These are phyloP conservation scores for Pipistrellus kuhlii DNA, from an alignment of 2,797 vertebrate species.

Conservation along the genomic window DNA sequence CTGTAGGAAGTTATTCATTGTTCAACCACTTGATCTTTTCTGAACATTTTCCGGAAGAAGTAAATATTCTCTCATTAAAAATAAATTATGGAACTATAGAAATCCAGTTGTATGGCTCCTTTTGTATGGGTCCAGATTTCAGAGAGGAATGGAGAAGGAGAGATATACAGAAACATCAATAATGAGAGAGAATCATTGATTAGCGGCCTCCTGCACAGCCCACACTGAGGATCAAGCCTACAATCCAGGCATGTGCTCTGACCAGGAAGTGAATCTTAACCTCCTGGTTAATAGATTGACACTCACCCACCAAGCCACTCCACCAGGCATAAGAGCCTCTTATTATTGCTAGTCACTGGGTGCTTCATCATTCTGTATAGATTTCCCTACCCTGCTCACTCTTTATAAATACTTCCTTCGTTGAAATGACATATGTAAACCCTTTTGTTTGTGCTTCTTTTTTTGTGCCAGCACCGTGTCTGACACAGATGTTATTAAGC, in stretches of 20 bases:
- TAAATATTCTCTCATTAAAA: neutral
- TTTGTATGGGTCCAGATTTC: neutral
- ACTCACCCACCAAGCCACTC: too few species aligned
- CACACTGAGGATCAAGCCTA: too few species aligned
- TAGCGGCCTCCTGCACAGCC: too few species aligned
- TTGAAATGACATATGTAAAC: neutral
- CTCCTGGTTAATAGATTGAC: too few species aligned
- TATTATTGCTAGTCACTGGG: neutral
- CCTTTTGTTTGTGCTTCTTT: neutral
- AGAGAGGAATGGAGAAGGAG: too few species aligned
- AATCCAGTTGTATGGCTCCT: neutral
- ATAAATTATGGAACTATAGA: neutral
- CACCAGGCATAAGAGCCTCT: neutral
- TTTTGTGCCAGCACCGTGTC: neutral
- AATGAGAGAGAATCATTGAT: too few species aligned
- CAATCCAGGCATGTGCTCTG: too few species aligned
- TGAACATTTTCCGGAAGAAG: neutral
- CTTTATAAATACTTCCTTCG: neutral
- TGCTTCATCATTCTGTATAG: neutral
- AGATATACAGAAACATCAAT: too few species aligned
- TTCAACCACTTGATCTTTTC: neutral
- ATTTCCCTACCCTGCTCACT: neutral
- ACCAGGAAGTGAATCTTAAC: too few species aligned
- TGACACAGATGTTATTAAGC: neutral
- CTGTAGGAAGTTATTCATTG: neutral